phyloP scores from a whole-genome alignment of 2,113 vertebrate species.

The Phasianus colchicus region DNA sequence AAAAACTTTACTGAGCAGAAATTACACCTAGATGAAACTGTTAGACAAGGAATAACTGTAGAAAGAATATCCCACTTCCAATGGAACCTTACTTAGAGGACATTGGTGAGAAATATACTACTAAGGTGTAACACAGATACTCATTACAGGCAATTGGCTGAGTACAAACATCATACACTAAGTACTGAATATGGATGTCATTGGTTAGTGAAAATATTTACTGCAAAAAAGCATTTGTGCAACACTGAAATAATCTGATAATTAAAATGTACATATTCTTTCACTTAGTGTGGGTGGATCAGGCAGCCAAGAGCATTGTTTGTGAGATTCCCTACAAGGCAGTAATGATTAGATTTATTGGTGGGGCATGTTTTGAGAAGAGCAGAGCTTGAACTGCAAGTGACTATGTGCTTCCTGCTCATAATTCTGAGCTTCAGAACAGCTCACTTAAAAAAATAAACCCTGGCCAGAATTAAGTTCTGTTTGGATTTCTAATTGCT shows the following conservation, averaged over 20 bases:
- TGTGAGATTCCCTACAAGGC: constrained; percentile 42
- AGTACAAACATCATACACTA: not conserved
- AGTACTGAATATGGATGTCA: not conserved
- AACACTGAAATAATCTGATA: constrained; percentile 52
- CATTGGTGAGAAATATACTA: not conserved
- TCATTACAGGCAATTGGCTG: not conserved
- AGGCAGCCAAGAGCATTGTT: constrained; percentile 50
- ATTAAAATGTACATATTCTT: constrained; percentile 65
- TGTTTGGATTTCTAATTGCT: constrained; percentile 15
- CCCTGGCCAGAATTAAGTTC: not conserved
- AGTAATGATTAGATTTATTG: constrained; percentile 68
- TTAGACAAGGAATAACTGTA: not conserved
- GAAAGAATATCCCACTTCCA: constrained; percentile 3
- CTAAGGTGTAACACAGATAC: not conserved
- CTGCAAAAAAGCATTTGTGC: constrained; percentile 20
- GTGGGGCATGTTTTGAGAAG: constrained; percentile 33
- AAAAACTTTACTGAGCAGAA: constrained; percentile 20
- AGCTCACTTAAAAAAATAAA: not conserved
- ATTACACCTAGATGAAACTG: not conserved
- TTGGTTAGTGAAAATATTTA: constrained; percentile 30
- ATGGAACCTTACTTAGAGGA: not conserved
- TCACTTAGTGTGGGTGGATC: constrained; percentile 48
- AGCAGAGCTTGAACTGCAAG: constrained; percentile 15
- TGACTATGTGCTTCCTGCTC: not conserved
- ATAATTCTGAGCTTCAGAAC: not conserved